Evolutionary conservation across 2,888 invertebrate species (phyloP).

Genomic region (Lasioglossum calceatum): DNA sequence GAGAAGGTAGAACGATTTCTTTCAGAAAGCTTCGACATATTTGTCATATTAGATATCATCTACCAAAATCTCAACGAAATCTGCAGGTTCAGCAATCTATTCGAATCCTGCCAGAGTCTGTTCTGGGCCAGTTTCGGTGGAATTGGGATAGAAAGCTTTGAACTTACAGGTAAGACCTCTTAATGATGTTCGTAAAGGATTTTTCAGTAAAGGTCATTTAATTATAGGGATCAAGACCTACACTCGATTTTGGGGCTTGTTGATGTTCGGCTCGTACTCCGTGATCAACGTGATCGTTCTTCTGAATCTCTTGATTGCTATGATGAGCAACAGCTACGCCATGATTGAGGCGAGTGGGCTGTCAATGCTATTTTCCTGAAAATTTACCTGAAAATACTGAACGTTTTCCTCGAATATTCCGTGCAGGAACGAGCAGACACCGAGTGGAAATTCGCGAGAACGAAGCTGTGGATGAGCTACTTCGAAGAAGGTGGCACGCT

Average conservation of each 20-base stretch:
- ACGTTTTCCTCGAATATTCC: background rate
- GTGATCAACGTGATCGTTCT: slow-evolving; percentile 97
- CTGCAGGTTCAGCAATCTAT: slow-evolving; percentile 88
- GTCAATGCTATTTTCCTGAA: background rate
- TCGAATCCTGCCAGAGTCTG: slow-evolving; percentile 97
- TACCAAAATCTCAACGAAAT: background rate
- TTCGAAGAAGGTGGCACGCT: slow-evolving; percentile 96
- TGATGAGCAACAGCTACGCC: slow-evolving; percentile 99
- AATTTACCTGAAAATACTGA: no score
- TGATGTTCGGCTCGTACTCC: slow-evolving; percentile 98
- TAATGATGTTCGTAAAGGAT: background rate
- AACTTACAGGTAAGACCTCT: slow-evolving; percentile 87
- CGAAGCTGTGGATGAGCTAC: slow-evolving; percentile 97
- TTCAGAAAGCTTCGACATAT: background rate
- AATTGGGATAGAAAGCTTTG: slow-evolving; percentile 94
- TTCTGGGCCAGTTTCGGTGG: slow-evolving; percentile 99
- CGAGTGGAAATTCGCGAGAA: slow-evolving; percentile 98
- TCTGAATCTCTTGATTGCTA: slow-evolving; percentile 97
- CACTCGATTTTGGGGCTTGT: slow-evolving; percentile 97
- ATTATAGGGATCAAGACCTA: slow-evolving; percentile 89
- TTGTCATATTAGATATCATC: no score
- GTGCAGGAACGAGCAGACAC: slow-evolving; percentile 95
- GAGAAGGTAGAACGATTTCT: slow-evolving; percentile 87
- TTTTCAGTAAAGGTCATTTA: no score
- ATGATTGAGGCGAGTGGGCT: slow-evolving; percentile 90